phyloP scores from a whole-genome alignment of 2,797 vertebrate species.

The Enteromius treurensis region DNA sequence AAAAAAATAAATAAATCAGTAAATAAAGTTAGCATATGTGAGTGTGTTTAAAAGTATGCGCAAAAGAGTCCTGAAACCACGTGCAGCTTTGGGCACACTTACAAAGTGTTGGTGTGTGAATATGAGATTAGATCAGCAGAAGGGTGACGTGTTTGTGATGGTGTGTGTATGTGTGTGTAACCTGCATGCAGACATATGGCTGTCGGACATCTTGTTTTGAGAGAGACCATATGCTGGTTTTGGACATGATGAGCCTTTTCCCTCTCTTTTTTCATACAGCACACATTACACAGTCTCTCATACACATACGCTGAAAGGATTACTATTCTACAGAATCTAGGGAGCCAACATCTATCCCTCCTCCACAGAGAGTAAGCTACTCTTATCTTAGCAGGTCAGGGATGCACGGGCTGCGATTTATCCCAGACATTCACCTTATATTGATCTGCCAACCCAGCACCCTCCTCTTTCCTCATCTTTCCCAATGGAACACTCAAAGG shows the following conservation, averaged over 20 bases:
- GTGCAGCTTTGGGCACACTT: background rate
- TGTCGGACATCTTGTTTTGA: conserved; percentile 58
- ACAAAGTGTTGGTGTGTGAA: conserved; percentile 21
- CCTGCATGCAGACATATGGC: conserved; percentile 58
- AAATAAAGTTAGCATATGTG: background rate
- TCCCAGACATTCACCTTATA: conserved; percentile 39
- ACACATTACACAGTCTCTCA: conserved; percentile 60
- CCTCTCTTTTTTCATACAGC: conserved; percentile 11
- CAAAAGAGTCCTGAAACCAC: background rate
- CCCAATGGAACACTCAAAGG: conserved; percentile 25
- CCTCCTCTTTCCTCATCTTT: conserved; percentile 19
- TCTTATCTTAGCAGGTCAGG: conserved; percentile 57
- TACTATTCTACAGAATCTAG: conserved; percentile 25
- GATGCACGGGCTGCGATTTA: conserved; percentile 32
- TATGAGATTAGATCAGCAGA: conserved; percentile 32
- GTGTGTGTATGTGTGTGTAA: conserved; percentile 60
- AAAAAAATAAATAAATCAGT: background rate
- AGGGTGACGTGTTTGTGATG: conserved; percentile 29
- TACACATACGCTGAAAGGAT: conserved; percentile 39
- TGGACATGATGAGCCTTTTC: conserved; percentile 31
- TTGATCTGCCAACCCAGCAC: conserved; percentile 42
- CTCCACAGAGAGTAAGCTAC: conserved; percentile 38
- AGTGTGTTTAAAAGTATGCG: background rate
- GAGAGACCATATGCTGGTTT: conserved; percentile 56
- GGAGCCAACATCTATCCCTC: conserved; percentile 28